Base-by-base conservation (phyloP, 1,140 invertebrate genomes). In the Watersipora subatra region DNA sequence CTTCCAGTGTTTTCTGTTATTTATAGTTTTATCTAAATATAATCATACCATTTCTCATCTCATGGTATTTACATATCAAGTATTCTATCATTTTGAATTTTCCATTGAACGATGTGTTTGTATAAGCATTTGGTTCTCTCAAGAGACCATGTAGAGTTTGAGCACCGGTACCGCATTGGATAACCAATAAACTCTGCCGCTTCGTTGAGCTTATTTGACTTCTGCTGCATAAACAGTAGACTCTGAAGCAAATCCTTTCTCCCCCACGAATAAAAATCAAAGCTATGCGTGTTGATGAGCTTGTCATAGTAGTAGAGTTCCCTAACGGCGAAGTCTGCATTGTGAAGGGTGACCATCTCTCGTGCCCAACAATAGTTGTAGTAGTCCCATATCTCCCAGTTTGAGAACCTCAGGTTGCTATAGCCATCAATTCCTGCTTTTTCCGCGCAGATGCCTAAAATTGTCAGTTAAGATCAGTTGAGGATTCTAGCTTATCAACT, bases 381-480 rank as follows among this genome's bases (percentile, higher is more conserved):
- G n/a, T 46, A 46, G 34, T 46, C 34, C 34, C 34, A 46, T 12
- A 46, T 46, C 34, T 46, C 34, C 34, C 34, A 46, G 34, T 46
- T 46, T 7, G 34, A 46, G 34, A 46, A 46, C n/a, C 34, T 46
- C 34, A 46, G 7, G n/a, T n/a, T 46, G 34, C 34, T 46, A n/a
- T 46, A 46, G n/a, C 34, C 34, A 12, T 46, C 7, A 12, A 46
- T 46, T n/a, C 58, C 58, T 12, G 58, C 58, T 22, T 28, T 24
- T 28, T 59, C 58, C 22, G 58, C 58, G 22, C 58, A 59, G 22
- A 59, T 59, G 7, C 58, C 34, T 46, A n/a, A n/a, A n/a, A n/a
- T n/a, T n/a, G n/a, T n/a, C n/a, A n/a, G n/a, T n/a, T n/a, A n/a
- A n/a, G n/a, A n/a, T n/a, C n/a, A n/a, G n/a, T n/a, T n/a, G n/a